Evolutionary conservation across 2,888 invertebrate genomes (phyloP).

Genomic region (Capitulum mitella): DNA sequence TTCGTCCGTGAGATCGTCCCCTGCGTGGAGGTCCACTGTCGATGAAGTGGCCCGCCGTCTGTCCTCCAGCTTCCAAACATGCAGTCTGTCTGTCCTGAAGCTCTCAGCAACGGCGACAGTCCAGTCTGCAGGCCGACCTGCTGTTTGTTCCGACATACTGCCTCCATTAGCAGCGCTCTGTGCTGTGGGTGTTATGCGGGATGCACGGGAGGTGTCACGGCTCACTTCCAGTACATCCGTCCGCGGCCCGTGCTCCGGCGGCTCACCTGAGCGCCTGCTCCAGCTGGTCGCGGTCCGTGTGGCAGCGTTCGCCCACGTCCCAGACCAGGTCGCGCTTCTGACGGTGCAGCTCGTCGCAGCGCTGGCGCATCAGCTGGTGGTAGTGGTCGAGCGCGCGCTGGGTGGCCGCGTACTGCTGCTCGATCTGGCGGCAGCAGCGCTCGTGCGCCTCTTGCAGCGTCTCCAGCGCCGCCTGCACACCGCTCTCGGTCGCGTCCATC

Average conservation of each 20-base stretch:
- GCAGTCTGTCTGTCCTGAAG: no score
- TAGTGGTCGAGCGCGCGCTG: neutral
- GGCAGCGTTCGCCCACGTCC: neutral
- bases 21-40: no score
- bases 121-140: no score
- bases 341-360: constrained; percentile 8
- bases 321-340: neutral
- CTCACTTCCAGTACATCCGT: no score
- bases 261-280: constrained; percentile 10
- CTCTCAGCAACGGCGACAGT: no score
- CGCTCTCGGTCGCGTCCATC: neutral
- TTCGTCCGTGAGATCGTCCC: no score
- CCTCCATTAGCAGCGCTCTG: no score
- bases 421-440: neutral
- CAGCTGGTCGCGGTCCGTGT: neutral
- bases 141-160: no score
- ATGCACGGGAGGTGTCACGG: neutral
- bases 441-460: constrained; percentile 5
- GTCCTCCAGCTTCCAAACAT: no score
- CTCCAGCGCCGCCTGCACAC: constrained; percentile 20
- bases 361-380: neutral
- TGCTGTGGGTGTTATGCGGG: no score
- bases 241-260: neutral
- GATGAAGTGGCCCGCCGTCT: no score
- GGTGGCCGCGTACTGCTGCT: neutral